A percentile compares a stretch with the other conserved stretches of the same genome.
Evolutionary conservation across 2,113 vertebrate species (phyloP).

Genomic region (Cercopithecus mona): DNA sequence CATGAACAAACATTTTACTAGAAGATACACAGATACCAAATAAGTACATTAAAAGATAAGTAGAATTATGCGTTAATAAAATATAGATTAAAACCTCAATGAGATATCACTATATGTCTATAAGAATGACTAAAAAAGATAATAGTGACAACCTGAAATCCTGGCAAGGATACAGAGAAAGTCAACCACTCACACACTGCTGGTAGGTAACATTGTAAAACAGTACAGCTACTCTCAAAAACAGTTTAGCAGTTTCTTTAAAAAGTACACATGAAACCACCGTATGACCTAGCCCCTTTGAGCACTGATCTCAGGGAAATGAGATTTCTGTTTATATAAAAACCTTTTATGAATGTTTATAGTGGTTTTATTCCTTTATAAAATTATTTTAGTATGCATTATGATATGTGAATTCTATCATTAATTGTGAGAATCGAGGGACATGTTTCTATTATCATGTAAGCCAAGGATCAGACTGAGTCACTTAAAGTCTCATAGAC

Average conservation of each 20-base stretch:
- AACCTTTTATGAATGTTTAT: not conserved
- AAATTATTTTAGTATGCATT: not conserved
- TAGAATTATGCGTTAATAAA: not conserved
- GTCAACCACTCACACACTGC: not conserved
- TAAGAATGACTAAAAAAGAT: not conserved
- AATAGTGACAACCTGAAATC: not conserved
- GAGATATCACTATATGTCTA: not conserved
- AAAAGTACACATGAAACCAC: not conserved
- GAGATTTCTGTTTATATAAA: not conserved
- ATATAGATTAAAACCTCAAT: not conserved
- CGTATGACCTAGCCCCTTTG: not conserved
- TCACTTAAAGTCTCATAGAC: not conserved
- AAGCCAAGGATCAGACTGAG: not conserved
- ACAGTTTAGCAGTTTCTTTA: not conserved
- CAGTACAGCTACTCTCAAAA: not conserved
- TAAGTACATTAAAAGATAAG: not conserved
- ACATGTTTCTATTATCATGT: not conserved
- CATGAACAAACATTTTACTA: not conserved
- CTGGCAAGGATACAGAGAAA: not conserved
- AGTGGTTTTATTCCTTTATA: not conserved
- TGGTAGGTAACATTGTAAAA: not conserved
- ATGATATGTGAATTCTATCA: not conserved
- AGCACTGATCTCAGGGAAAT: not conserved
- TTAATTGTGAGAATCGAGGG: not conserved
- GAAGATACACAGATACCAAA: not conserved